Percentiles rank a stretch among this genome's conserved stretches.
phyloP scores from a whole-genome alignment of 2,113 vertebrate species.

The Oriolus oriolus region DNA sequence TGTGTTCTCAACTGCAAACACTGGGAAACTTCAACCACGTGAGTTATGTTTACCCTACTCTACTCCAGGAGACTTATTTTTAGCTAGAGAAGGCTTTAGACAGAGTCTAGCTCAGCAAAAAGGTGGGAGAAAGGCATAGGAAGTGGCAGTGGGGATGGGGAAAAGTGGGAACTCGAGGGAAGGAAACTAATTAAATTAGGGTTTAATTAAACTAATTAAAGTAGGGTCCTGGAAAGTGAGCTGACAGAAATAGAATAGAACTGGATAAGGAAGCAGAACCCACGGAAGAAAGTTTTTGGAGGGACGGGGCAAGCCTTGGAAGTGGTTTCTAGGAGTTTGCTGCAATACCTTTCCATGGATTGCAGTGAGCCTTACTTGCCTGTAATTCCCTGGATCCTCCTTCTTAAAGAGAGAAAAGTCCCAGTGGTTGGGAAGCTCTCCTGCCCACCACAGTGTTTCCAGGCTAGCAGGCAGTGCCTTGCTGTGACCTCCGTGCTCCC shows the following conservation, averaged over 20 bases:
- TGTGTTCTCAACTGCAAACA: not conserved
- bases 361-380: not conserved
- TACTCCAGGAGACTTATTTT: not conserved
- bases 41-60: not conserved
- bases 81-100: not conserved
- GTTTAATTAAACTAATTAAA: too few relatives aligned
- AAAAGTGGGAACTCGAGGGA: not conserved
- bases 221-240: not conserved
- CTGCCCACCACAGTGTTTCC: not conserved
- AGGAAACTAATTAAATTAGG: not conserved
- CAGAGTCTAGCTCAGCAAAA: not conserved
- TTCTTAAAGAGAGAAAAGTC: not conserved
- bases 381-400: not conserved
- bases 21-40: not conserved
- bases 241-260: not conserved
- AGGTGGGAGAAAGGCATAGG: not conserved
- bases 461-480: not conserved
- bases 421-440: not conserved
- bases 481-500: not conserved
- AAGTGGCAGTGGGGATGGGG: not conserved
- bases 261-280: not conserved
- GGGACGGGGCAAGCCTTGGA: not conserved
- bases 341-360: not conserved
- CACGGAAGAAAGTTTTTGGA: not conserved
- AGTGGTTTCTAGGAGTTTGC: not conserved